phyloP scores from a whole-genome alignment of 2,888 invertebrate species.

The Orthonychiurus folsomi region DNA sequence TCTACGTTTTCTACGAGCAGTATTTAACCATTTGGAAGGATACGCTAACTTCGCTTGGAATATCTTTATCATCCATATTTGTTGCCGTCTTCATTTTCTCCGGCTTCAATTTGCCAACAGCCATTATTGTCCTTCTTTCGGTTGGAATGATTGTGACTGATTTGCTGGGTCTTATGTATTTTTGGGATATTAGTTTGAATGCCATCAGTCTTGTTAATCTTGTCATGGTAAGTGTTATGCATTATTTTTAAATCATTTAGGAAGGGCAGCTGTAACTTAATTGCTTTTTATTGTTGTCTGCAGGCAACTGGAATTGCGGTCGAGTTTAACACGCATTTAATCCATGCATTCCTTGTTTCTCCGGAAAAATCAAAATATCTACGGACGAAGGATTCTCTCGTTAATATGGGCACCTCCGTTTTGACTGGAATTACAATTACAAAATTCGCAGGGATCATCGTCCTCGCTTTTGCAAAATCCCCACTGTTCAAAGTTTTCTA shows the following conservation, averaged over 20 bases:
- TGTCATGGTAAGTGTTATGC: constrained; percentile 62
- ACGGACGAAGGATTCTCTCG: constrained; percentile 73
- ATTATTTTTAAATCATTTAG: neutral
- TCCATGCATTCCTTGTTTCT: constrained; percentile 80
- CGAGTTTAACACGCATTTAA: constrained; percentile 96
- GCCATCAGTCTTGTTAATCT: constrained; percentile 93
- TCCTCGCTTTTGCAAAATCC: constrained; percentile 92
- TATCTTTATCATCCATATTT: constrained; percentile 84
- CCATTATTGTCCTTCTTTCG: constrained; percentile 62
- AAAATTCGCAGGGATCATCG: constrained; percentile 94
- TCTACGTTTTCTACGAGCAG: constrained; percentile 56
- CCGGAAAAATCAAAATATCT: constrained; percentile 60
- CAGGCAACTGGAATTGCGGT: constrained; percentile 96
- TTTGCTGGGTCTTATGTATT: constrained; percentile 83
- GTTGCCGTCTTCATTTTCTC: constrained; percentile 83
- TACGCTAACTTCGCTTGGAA: constrained; percentile 73
- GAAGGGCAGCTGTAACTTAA: neutral
- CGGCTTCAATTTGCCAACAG: constrained; percentile 76
- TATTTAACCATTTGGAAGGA: constrained; percentile 80
- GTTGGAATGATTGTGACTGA: constrained; percentile 70
- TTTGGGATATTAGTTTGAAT: constrained; percentile 84
- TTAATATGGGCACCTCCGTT: constrained; percentile 86
- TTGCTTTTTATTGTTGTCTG: neutral
- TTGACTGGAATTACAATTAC: constrained; percentile 54
- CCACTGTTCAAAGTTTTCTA: constrained; percentile 95